Evolutionary conservation across 1,140 invertebrate genomes (phyloP).

Genomic region (Chrysomallon squamiferum): DNA sequence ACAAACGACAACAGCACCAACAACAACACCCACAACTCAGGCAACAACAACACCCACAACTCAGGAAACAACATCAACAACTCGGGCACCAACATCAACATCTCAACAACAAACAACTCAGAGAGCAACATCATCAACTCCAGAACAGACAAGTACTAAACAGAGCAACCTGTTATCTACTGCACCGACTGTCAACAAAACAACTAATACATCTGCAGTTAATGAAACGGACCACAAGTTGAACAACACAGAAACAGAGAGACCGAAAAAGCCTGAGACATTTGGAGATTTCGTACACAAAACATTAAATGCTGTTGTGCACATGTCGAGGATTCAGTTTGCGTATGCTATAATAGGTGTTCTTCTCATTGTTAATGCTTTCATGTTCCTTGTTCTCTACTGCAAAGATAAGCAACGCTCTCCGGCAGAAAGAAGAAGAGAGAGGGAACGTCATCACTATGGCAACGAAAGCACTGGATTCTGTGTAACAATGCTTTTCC

Average conservation of each 20-base stretch:
- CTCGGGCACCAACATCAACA: background rate
- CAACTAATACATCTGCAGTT: constrained; percentile 11
- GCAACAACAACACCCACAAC: constrained; percentile 14
- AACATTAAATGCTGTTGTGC: constrained; percentile 28
- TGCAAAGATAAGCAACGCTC: constrained; percentile 41
- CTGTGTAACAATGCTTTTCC: constrained; percentile 46
- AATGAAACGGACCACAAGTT: constrained; percentile 6
- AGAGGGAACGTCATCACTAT: constrained; percentile 12
- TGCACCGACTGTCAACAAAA: constrained; percentile 14
- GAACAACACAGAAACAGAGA: constrained; percentile 9
- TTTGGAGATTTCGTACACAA: constrained; percentile 19
- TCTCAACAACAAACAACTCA: no score
- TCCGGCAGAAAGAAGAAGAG: constrained; percentile 10
- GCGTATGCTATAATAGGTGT: constrained; percentile 64
- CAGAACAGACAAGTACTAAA: no score
- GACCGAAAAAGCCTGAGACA: constrained; percentile 19
- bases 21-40: constrained; percentile 11
- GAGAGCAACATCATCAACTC: no score
- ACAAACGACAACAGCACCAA: constrained; percentile 3
- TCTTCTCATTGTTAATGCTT: constrained; percentile 59
- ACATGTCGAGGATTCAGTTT: constrained; percentile 64
- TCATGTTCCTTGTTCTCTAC: constrained; percentile 62
- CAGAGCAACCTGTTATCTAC: background rate
- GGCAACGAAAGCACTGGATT: constrained; percentile 15
- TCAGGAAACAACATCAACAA: constrained; percentile 13